Evolutionary conservation across 2,888 invertebrate genomes (phyloP), one percentile per base, ranked within the genome.

Genomic region (Andrena marginata): DNA sequence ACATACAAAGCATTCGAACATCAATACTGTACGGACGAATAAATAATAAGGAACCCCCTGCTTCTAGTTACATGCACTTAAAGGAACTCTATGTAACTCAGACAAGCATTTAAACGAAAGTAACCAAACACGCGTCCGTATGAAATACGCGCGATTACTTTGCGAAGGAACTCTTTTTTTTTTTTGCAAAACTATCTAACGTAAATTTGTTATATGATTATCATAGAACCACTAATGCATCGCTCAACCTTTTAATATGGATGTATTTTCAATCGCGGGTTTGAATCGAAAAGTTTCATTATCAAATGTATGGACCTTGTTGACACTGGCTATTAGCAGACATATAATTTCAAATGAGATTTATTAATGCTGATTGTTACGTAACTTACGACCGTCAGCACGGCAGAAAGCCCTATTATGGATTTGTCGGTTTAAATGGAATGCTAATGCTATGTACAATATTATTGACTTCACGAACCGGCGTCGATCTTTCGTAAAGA

Each of bases 391-490:
- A 80, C 62, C 60, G 68, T 75, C 72, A 26, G 29, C 71, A 72
- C 48, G 60, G 35, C 60, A 64, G 71, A 65, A 70, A 80, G 72
- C 65, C 64, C 59, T 48, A 60, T 51, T 60, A 72, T 31, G 35
- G 72, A 76, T 67, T 69, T 35, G 49, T 82, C 59, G 16, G 42
- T 69, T 69, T 31, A 71, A 80, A 78, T 78, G 74, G 79, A 85
- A 82, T 81, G 74, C 74, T 85, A 84, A 79, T 79, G 73, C 77
- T 88, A 89, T 88, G 84, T 89, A 88, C 89, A 89, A 71, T 89
- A 74, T 79, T 76, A 82, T 83, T 71, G 77, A 87, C 77, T 65
- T 73, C 77, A 76, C 64, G 70, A 85, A 72, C 80, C 81, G 79
- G 80, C 87, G 89, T 82, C 80, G 74, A 78, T 83, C 64, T 48